Base-by-base conservation (phyloP, 2,797 vertebrate genomes). In the Aphelocoma californica region DNA sequence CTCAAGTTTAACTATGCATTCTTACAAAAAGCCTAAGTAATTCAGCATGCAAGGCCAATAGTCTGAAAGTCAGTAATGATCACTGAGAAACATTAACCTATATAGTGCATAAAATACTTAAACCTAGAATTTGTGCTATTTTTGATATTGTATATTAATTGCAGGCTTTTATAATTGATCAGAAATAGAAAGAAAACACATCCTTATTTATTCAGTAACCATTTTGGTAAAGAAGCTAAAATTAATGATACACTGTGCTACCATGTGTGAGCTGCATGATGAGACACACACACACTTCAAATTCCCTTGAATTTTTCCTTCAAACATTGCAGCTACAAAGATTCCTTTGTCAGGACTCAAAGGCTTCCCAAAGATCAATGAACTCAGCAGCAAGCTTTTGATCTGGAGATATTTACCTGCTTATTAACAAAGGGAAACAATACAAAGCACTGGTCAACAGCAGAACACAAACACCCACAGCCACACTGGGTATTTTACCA, bases 351-450 rank as follows among this genome's bases (percentile, higher is more conserved):
- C 50, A 90, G 79, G 77, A 96, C 91, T 92, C 81, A 92, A 96
- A 95, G 75, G 56, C 83, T 87, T 86, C 81, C 72, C 42, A 81
- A 95, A 88, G 73, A 93, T 89, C 88, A 95, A 90, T 78, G 58
- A 92, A 78, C 42, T 69, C 34, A 58, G 81, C 70, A 92, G n/a
- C 29, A 58, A 53, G 57, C 64, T 91, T 95, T 85, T 92, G 93
- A 95, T 93, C 86, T 79, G 56, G 56, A 84, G 57, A 51, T 91
- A 87, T 91, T 95, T 96, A 93, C 58, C 47, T 73, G 60, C 71
- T 73, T 92, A 89, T 70, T 89, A 84, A 87, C 53, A 86, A 81
- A 93, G 31, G 31, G 45, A 93, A 91, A 82, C 74, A 81, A 92
- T 7, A 36, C 20, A 91, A 78, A 91, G 81, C 74, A 66, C 19